A percentile compares a stretch with the other conserved stretches of the same genome.
Conservation (phyloP, 2,888 invertebrate genomes). For the Megamerina dolium region DNA sequence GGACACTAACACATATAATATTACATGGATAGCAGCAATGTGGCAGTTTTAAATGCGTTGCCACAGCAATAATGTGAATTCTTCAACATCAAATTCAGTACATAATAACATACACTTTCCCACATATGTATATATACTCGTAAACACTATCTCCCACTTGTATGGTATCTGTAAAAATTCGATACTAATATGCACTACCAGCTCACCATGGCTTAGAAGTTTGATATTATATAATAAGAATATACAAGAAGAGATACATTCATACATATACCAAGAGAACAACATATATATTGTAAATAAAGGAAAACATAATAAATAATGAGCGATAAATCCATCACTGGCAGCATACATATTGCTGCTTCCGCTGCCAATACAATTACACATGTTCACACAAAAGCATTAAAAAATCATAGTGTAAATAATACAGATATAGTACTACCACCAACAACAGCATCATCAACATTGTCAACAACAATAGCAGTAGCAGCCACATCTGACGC, state of each 20-base stretch:
- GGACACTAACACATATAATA: too few relatives aligned
- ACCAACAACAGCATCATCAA: constrained; percentile 13
- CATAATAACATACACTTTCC: background rate
- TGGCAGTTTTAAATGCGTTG: too few relatives aligned
- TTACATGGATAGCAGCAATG: background rate
- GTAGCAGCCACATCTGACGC: background rate
- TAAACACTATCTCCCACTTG: too few relatives aligned
- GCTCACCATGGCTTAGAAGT: too few relatives aligned
- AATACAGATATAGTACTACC: background rate
- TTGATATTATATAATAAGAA: too few relatives aligned
- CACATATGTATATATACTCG: background rate
- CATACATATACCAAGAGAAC: background rate
- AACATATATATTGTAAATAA: background rate
- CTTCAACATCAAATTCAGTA: background rate
- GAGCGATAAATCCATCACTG: constrained; percentile 3
- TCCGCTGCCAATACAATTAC: background rate
- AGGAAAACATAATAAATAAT: background rate
- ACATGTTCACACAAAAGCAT: background rate
- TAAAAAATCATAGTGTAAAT: too few relatives aligned
- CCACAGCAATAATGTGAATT: too few relatives aligned
- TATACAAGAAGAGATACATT: too few relatives aligned
- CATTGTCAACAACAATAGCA: constrained; percentile 14
- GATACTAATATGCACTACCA: too few relatives aligned
- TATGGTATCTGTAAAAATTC: too few relatives aligned
- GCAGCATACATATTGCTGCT: background rate